phyloP scores from a whole-genome alignment of 2,888 invertebrate species.

The Tetragnatha montana region DNA sequence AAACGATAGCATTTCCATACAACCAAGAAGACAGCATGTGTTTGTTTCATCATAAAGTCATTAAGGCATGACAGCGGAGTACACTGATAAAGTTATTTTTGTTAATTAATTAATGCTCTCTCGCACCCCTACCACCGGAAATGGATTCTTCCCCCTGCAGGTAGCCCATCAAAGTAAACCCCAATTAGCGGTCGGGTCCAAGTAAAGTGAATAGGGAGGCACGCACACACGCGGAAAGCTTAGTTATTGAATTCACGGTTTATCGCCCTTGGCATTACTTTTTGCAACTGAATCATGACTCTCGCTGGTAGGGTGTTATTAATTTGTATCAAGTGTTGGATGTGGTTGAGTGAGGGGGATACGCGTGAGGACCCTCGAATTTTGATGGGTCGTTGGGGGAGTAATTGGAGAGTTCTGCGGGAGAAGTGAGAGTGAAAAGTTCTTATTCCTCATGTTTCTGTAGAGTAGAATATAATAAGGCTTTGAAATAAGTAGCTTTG shows the following conservation, averaged over 20 bases:
- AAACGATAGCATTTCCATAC: too few species aligned
- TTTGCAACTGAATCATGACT: not conserved
- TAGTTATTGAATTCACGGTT: slow-evolving; percentile 1
- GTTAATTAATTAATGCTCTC: not conserved
- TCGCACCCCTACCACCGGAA: slow-evolving; percentile 3
- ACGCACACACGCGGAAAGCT: not conserved
- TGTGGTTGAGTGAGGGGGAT: too few species aligned
- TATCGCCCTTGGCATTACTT: not conserved
- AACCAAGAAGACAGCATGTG: too few species aligned
- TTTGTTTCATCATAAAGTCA: not conserved
- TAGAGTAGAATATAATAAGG: too few species aligned
- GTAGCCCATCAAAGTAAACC: not conserved
- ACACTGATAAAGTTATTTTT: not conserved
- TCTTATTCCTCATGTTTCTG: too few species aligned
- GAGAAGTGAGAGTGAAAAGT: too few species aligned
- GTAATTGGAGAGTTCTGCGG: too few species aligned
- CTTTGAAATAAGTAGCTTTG: too few species aligned
- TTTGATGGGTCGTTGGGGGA: too few species aligned
- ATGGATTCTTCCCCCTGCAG: not conserved
- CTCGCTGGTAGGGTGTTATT: too few species aligned
- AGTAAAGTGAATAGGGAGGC: slow-evolving; percentile 3
- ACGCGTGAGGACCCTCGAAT: too few species aligned
- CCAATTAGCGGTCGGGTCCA: slow-evolving; percentile 12
- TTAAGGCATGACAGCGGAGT: not conserved
- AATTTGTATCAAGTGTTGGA: too few species aligned